phyloP scores from a whole-genome alignment of 2,797 vertebrate genomes.

The Bradypus variegatus region DNA sequence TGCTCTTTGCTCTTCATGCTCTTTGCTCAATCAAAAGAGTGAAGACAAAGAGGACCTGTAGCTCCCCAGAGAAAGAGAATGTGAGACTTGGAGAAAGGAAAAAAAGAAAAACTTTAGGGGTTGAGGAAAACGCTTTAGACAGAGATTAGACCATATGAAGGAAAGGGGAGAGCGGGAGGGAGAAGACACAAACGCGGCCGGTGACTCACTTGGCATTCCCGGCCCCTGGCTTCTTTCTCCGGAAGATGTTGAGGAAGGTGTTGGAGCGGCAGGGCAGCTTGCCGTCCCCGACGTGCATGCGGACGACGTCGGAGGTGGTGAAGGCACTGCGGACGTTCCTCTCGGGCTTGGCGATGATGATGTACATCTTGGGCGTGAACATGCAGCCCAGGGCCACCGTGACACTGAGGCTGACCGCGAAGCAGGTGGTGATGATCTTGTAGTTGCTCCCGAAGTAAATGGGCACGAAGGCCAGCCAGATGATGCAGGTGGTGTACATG shows the following conservation, averaged over 20 bases:
- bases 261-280: slow-evolving; percentile 91
- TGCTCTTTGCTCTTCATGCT: not conserved
- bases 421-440: slow-evolving; percentile 99
- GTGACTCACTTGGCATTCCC: slow-evolving; percentile 93
- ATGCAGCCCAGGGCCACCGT: slow-evolving; percentile 98
- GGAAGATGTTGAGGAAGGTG: slow-evolving; percentile 95
- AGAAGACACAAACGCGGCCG: not conserved
- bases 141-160: not conserved
- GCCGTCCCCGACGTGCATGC: slow-evolving; percentile 98
- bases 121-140: not conserved
- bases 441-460: slow-evolving; percentile 99
- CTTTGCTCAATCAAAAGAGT: not conserved
- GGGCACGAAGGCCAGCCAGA: slow-evolving; percentile 90
- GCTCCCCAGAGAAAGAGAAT: not conserved
- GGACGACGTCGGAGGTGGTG: slow-evolving; percentile 97
- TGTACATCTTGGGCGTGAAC: slow-evolving; percentile 99
- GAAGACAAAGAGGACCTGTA: not conserved
- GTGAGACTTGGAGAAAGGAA: not conserved
- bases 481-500: slow-evolving; percentile 85
- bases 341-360: slow-evolving; percentile 98
- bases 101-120: not conserved
- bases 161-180: not conserved
- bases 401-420: slow-evolving; percentile 97
- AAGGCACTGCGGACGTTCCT: slow-evolving; percentile 99
- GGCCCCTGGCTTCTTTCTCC: slow-evolving; percentile 90